A percentile compares a stretch with the other conserved stretches of the same genome.
Conservation (phyloP, 2,113 vertebrate species). For the Sorex fumeus region DNA sequence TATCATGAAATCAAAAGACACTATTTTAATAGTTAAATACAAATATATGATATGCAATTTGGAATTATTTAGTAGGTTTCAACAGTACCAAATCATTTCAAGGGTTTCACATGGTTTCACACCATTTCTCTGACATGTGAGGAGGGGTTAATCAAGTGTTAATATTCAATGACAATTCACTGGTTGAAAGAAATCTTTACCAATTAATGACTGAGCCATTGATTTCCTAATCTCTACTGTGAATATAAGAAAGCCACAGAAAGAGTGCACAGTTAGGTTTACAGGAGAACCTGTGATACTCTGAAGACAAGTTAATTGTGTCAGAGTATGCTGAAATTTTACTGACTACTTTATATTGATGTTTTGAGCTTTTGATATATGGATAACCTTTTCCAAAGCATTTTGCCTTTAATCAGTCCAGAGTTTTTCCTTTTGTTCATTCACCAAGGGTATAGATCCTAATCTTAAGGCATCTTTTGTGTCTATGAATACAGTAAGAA, state of each 20-base stretch:
- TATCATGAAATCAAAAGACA: slow-evolving; percentile 66
- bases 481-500: slow-evolving; percentile 61
- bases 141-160: slow-evolving; percentile 72
- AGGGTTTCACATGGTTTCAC: slow-evolving; percentile 61
- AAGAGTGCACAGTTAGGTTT: slow-evolving; percentile 65
- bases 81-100: slow-evolving; percentile 66
- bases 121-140: slow-evolving; percentile 59
- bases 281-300: slow-evolving; percentile 49
- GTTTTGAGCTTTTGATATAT: slow-evolving; percentile 55
- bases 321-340: slow-evolving; percentile 51
- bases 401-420: slow-evolving; percentile 65
- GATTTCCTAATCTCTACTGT: slow-evolving; percentile 66
- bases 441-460: background rate
- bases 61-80: slow-evolving; percentile 79
- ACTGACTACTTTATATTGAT: slow-evolving; percentile 72
- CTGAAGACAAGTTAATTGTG: slow-evolving; percentile 79
- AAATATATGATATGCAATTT: slow-evolving; percentile 68
- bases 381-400: slow-evolving; percentile 76
- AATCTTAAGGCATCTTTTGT: slow-evolving; percentile 70
- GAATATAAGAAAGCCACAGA: slow-evolving; percentile 39
- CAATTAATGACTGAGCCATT: slow-evolving; percentile 57
- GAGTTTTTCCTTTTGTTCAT: slow-evolving; percentile 68
- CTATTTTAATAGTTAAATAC: slow-evolving; percentile 81
- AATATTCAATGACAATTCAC: slow-evolving; percentile 76
- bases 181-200: slow-evolving; percentile 73